Base-by-base conservation (phyloP, 1,140 invertebrate species). In the Cydia fagiglandana region DNA sequence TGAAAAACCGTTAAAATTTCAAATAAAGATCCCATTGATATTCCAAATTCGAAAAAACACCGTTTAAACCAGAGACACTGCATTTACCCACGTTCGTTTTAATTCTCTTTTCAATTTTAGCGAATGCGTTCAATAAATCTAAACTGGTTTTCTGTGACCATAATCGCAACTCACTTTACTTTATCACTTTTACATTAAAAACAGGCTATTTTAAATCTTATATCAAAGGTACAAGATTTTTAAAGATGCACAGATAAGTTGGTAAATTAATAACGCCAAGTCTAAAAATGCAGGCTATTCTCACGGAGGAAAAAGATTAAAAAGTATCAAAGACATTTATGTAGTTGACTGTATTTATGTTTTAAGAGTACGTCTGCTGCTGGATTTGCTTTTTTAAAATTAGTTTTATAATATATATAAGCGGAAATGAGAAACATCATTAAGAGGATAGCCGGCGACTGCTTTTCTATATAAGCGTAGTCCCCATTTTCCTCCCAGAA, bases 41-140 rank as follows among this genome's bases (percentile, higher is more conserved):
- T 20, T 70, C 66, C 5, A 70, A 38, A 17, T 70, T 41, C 24
- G 4, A 70, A 70, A 10, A 38, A 24, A 61, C 2, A 64, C 15
- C 17, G n/a, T 17, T n/a, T 3, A 20, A 0, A 30, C 61, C 61
- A 64, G 24, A 66, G 64, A 68, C 61, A 13, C 38, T 10, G n/a
- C 64, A 68, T 68, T 41, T 70, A 70, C 38, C 66, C 66, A 70
- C 66, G 66, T 41, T 17, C 66, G 30, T 70, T 70, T 70, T 38
- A 68, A 68, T 70, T 70, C 30, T 70, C 30, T 41, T 70, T 70
- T 70, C 30, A 70, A 70, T 70, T 70, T 70, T 70, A 70, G 66
- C 66, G n/a, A 70, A 41, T 70, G 66, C 66, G 41, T 70, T 17
- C 66, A 70, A 70, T 70, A 70, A 70, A 70, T 70, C 66, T 70